Evolutionary conservation across 2,113 vertebrate genomes (phyloP).

Genomic region (Tympanuchus pallidicinctus): DNA sequence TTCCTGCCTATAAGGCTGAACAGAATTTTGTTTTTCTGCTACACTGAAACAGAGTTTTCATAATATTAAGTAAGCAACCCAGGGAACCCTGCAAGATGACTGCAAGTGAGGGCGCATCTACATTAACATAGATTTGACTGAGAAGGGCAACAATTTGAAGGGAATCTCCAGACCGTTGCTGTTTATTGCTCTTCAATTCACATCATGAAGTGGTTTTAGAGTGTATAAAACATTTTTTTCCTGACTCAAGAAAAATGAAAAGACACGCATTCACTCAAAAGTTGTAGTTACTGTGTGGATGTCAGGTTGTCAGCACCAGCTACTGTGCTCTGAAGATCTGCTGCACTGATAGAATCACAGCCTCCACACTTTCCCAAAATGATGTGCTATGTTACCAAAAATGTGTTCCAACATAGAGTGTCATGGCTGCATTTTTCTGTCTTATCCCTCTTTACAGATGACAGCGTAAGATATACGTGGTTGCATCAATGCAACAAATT

Average conservation of each 20-base stretch:
- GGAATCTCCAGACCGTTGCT: neutral
- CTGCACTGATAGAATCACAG: neutral
- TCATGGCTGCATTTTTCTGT: neutral
- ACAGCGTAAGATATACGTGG: neutral
- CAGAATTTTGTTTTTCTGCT: neutral
- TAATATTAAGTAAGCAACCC: neutral
- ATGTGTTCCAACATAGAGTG: neutral
- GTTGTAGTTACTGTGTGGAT: rapidly evolving
- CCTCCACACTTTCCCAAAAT: neutral
- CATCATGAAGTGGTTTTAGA: neutral
- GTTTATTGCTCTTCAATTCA: neutral
- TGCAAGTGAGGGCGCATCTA: neutral
- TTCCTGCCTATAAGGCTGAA: neutral
- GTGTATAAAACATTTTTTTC: neutral
- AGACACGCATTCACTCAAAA: neutral
- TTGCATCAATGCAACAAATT: neutral
- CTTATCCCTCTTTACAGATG: neutral
- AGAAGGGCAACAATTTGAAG: neutral
- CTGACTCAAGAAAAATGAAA: neutral
- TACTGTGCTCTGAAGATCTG: neutral
- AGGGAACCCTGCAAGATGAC: neutral
- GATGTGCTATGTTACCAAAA: neutral
- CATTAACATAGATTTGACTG: neutral
- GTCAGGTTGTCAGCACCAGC: neutral
- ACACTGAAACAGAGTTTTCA: neutral